Evolutionary conservation across 2,888 invertebrate genomes (phyloP).

Genomic region (Heliconius cydno): DNA sequence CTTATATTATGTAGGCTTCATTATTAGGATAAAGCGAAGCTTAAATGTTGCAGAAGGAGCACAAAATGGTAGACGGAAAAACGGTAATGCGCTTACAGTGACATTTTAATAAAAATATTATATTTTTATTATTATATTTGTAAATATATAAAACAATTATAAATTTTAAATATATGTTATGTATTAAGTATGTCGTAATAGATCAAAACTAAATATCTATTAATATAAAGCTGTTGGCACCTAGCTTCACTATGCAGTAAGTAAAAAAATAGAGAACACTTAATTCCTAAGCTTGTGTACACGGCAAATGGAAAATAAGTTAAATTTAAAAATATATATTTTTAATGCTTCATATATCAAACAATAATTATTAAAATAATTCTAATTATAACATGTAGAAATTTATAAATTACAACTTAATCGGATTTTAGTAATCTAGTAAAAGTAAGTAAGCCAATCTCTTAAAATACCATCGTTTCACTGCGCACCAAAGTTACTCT

Average conservation of each 20-base stretch:
- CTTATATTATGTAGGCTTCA: conserved; percentile 46
- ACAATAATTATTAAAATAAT: not conserved
- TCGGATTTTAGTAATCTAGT: not conserved
- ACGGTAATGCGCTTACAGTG: conserved; percentile 11
- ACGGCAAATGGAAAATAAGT: not conserved
- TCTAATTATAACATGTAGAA: not conserved
- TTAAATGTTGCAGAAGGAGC: conserved; percentile 24
- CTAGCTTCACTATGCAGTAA: too few relatives aligned
- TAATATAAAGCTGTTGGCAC: too few relatives aligned
- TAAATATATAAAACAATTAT: too few relatives aligned
- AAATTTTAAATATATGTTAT: too few relatives aligned
- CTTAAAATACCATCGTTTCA: conserved; percentile 46
- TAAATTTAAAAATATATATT: not conserved
- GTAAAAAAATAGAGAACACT: too few relatives aligned
- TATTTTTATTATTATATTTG: too few relatives aligned
- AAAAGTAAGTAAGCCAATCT: not conserved
- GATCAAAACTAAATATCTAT: too few relatives aligned
- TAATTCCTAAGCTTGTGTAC: too few relatives aligned
- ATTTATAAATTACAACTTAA: not conserved
- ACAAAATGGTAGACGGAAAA: conserved; percentile 6
- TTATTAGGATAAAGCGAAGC: conserved; percentile 38
- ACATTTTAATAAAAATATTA: not conserved
- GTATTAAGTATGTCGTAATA: too few relatives aligned
- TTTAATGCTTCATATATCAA: too few relatives aligned
- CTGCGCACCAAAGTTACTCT: conserved; percentile 41